Evolutionary conservation across 2,888 invertebrate genomes (phyloP).

Genomic region (Atherix ibis): DNA sequence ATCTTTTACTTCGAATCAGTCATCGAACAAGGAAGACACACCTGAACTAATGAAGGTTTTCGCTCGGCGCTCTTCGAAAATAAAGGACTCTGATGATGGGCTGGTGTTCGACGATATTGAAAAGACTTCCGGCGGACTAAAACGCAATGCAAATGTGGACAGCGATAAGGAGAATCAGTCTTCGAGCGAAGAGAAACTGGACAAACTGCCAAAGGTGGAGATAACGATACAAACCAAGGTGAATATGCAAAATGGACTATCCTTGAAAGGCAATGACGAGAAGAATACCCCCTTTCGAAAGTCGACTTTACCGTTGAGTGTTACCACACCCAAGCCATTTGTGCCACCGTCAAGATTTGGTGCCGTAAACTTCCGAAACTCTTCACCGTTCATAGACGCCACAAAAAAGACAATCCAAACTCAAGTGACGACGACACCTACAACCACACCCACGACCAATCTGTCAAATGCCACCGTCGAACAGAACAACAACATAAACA

Average conservation of each 20-base stretch:
- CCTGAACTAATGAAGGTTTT: conserved; percentile 72
- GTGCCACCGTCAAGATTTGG: conserved; percentile 9
- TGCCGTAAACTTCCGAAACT: conserved; percentile 7
- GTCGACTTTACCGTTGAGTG: not conserved
- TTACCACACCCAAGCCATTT: conserved; percentile 11
- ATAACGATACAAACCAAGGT: conserved; percentile 6
- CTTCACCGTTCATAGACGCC: conserved; percentile 6
- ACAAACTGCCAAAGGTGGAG: conserved; percentile 23
- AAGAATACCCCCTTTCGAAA: conserved; percentile 2
- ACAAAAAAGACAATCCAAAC: conserved; percentile 3
- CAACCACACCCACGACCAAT: conserved; percentile 11
- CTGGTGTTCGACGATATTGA: conserved; percentile 3
- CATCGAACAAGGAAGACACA: conserved; percentile 39
- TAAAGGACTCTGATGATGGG: conserved; percentile 40
- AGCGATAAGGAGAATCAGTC: conserved; percentile 60
- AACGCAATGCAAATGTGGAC: conserved; percentile 43
- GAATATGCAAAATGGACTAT: conserved; percentile 1
- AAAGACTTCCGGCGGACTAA: conserved; percentile 20
- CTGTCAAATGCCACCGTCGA: conserved; percentile 3
- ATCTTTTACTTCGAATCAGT: conserved; percentile 19
- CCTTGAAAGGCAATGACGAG: conserved; percentile 1
- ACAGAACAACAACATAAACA: conserved; percentile 2
- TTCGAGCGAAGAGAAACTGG: conserved; percentile 35
- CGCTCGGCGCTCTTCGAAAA: conserved; percentile 60
- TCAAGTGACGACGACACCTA: conserved; percentile 6